Evolutionary conservation across 2,888 invertebrate genomes (phyloP).

Genomic region (Nebria brevicollis): DNA sequence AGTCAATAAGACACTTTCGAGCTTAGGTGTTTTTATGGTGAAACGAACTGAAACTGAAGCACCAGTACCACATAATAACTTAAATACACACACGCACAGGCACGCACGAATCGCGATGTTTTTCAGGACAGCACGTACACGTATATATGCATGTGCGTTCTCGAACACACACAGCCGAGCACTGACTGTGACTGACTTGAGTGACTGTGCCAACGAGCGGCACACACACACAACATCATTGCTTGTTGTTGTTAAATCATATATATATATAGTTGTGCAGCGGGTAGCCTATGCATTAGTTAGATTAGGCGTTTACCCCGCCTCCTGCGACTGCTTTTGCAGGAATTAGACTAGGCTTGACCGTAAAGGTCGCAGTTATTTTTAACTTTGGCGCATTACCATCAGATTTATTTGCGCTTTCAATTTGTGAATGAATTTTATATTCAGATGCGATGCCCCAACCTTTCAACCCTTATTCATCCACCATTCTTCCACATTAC

Average conservation of each 20-base stretch:
- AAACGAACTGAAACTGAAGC: too few relatives aligned
- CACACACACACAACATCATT: neutral
- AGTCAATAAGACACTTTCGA: neutral
- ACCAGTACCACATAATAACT: too few relatives aligned
- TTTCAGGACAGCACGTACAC: too few relatives aligned
- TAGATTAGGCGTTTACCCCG: constrained; percentile 22
- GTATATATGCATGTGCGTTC: too few relatives aligned
- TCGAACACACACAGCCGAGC: too few relatives aligned
- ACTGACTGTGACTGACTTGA: too few relatives aligned
- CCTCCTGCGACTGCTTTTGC: neutral
- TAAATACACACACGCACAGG: too few relatives aligned
- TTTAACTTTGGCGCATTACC: constrained; percentile 36
- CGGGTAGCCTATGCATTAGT: constrained; percentile 32
- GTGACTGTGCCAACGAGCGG: too few relatives aligned
- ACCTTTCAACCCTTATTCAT: neutral
- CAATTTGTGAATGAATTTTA: constrained; percentile 13
- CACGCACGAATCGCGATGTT: too few relatives aligned
- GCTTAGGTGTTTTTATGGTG: too few relatives aligned
- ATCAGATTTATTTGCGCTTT: neutral
- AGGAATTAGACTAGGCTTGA: neutral
- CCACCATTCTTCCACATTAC: neutral
- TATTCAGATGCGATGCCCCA: neutral
- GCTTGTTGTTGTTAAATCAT: neutral
- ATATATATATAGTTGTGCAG: neutral
- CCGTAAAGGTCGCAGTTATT: constrained; percentile 34